Evolutionary conservation across 2,797 vertebrate genomes (phyloP).

Genomic region (Rhinoraja longicauda): DNA sequence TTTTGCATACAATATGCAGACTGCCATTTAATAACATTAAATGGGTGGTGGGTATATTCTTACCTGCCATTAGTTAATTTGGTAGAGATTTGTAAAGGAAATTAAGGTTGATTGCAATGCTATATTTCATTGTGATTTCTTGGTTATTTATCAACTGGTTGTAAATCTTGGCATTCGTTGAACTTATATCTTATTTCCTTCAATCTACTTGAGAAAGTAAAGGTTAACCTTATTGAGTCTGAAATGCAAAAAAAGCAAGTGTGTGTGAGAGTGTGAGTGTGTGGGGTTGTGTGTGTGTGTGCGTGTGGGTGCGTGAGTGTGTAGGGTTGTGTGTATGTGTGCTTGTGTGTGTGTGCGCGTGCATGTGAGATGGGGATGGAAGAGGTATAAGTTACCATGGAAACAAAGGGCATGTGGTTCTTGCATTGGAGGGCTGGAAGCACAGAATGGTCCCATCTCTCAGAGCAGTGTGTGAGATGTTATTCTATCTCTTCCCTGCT

Average conservation of each 20-base stretch:
- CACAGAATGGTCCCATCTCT: conserved; percentile 36
- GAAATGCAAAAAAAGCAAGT: not conserved
- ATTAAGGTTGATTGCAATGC: not conserved
- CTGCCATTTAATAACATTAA: not conserved
- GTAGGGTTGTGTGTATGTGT: not conserved
- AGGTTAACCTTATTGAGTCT: not conserved
- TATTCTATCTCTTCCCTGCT: conserved; percentile 38
- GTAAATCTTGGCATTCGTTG: conserved; percentile 32
- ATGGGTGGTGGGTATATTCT: not conserved
- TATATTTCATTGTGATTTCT: conserved; percentile 23
- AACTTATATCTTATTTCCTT: not conserved
- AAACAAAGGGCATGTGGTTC: not conserved
- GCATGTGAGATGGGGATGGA: not conserved
- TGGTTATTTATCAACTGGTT: not conserved
- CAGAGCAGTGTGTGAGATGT: conserved; percentile 39
- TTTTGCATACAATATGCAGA: not conserved
- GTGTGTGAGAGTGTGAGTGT: not conserved
- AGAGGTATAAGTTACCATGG: not conserved
- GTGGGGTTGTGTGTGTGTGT: not conserved
- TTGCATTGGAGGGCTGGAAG: not conserved
- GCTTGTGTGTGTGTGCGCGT: not conserved
- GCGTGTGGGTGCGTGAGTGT: too few relatives aligned
- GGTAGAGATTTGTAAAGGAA: not conserved
- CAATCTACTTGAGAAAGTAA: not conserved
- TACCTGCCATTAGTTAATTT: conserved; percentile 14